Percentiles rank a stretch among this genome's conserved stretches.
phyloP scores from a whole-genome alignment of 2,113 vertebrate species.

The Pandion haliaetus region DNA sequence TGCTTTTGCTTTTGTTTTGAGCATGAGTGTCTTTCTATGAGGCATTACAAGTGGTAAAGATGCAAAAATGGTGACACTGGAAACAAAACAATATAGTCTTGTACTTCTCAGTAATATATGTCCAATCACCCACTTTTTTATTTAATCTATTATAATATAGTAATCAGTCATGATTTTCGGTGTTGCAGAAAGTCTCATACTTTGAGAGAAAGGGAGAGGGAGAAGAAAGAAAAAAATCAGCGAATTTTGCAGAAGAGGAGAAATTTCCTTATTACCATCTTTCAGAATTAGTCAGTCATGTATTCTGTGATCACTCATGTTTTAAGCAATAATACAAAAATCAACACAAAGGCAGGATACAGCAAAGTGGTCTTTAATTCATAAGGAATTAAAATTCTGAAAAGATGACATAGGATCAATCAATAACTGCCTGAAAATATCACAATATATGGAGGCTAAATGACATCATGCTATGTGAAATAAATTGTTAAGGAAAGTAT shows the following conservation, averaged over 20 bases:
- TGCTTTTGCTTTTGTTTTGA: background rate
- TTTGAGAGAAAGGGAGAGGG: conserved; percentile 33
- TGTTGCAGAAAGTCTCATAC: conserved; percentile 16
- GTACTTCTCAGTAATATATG: background rate
- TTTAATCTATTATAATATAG: conserved; percentile 51
- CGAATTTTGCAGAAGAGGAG: conserved; percentile 32
- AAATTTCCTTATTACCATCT: conserved; percentile 49
- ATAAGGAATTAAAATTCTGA: conserved; percentile 5
- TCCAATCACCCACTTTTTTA: background rate
- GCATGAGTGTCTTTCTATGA: background rate
- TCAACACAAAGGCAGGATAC: conserved; percentile 45
- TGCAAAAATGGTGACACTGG: background rate
- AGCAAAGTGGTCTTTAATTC: conserved; percentile 23
- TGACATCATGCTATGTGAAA: background rate
- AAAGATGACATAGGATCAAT: conserved; percentile 25
- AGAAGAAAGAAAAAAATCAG: conserved; percentile 19
- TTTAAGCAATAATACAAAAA: conserved; percentile 66
- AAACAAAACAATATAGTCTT: background rate
- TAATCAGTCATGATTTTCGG: conserved; percentile 61
- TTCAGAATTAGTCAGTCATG: conserved; percentile 60
- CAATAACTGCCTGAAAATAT: conserved; percentile 50
- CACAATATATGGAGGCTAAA: background rate
- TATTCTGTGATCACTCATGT: conserved; percentile 61
- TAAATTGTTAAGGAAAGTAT: background rate
- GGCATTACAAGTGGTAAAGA: background rate